phyloP scores from a whole-genome alignment of 92 coral and sea anemone genomes.

The Actinernus sp. region DNA sequence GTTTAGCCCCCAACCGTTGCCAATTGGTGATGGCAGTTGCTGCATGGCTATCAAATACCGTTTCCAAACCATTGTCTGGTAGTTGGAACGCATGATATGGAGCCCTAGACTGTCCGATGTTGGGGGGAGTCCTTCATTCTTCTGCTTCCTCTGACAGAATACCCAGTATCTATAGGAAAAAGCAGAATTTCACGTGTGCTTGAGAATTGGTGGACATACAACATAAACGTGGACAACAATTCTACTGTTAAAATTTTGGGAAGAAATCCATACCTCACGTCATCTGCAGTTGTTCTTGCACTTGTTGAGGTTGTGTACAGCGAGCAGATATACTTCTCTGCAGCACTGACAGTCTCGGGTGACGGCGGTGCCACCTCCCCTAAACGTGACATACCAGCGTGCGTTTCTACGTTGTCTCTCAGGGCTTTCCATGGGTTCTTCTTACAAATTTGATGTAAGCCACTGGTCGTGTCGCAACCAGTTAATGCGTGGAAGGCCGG shows the following conservation, averaged over 20 bases:
- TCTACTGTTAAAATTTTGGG: not conserved
- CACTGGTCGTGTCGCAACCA: constrained; percentile 36
- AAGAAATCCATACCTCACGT: constrained; percentile 5
- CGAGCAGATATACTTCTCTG: constrained; percentile 11
- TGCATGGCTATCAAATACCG: constrained; percentile 25
- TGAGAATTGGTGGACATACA: not conserved
- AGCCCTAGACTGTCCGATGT: constrained; percentile 21
- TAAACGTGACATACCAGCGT: not conserved
- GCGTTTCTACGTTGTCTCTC: not conserved
- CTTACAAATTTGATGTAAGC: constrained; percentile 5
- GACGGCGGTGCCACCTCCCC: constrained; percentile 2
- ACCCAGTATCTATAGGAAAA: constrained; percentile 35
- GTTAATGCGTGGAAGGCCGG: constrained; percentile 23
- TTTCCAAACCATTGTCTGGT: constrained; percentile 50
- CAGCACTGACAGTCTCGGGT: not conserved
- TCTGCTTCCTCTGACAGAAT: constrained; percentile 47
- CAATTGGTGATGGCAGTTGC: constrained; percentile 42
- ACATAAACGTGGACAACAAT: not conserved
- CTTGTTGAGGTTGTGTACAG: constrained; percentile 3
- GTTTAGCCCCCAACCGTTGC: constrained; percentile 60
- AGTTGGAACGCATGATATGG: constrained; percentile 49
- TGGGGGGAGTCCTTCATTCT: constrained; percentile 45
- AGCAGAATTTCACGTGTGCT: not conserved
- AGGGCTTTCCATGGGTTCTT: constrained; percentile 25
- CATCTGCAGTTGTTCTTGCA: constrained; percentile 21